phyloP scores from a whole-genome alignment of 2,113 vertebrate genomes.

The Pyxicephalus adspersus region DNA sequence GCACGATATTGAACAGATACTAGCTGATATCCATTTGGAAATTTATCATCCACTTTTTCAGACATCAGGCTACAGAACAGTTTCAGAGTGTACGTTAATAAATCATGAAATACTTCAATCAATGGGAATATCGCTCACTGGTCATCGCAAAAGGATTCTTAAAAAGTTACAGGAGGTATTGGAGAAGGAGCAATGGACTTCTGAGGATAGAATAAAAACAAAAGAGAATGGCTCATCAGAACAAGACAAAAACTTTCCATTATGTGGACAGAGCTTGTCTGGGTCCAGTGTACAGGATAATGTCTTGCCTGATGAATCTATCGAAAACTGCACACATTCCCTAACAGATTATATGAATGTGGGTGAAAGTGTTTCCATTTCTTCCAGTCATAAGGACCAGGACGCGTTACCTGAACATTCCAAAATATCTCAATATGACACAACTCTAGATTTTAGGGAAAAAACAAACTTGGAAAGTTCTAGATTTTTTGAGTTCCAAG shows the following conservation, averaged over 20 bases:
- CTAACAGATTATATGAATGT: not conserved
- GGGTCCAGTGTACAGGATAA: not conserved
- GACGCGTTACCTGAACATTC: not conserved
- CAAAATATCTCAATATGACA: not conserved
- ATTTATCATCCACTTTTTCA: conserved; percentile 80
- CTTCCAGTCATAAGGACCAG: no score
- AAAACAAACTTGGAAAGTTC: not conserved
- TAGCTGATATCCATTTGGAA: conserved; percentile 81
- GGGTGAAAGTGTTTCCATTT: not conserved
- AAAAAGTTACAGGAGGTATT: conserved; percentile 77
- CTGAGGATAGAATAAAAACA: conserved; percentile 53
- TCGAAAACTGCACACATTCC: not conserved
- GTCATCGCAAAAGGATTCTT: conserved; percentile 89
- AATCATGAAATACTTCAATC: conserved; percentile 77
- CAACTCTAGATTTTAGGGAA: conserved; percentile 3
- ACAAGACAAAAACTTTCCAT: not conserved
- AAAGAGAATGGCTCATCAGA: not conserved
- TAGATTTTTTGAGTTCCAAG: conserved; percentile 68
- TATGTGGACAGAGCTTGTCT: not conserved
- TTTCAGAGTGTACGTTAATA: conserved; percentile 77
- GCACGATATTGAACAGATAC: conserved; percentile 77
- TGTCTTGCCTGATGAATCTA: not conserved
- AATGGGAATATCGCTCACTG: conserved; percentile 84
- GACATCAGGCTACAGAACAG: conserved; percentile 72
- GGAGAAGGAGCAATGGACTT: conserved; percentile 54